phyloP scores from a whole-genome alignment of 2,888 invertebrate genomes.

The Macrosoma leucophasiata region DNA sequence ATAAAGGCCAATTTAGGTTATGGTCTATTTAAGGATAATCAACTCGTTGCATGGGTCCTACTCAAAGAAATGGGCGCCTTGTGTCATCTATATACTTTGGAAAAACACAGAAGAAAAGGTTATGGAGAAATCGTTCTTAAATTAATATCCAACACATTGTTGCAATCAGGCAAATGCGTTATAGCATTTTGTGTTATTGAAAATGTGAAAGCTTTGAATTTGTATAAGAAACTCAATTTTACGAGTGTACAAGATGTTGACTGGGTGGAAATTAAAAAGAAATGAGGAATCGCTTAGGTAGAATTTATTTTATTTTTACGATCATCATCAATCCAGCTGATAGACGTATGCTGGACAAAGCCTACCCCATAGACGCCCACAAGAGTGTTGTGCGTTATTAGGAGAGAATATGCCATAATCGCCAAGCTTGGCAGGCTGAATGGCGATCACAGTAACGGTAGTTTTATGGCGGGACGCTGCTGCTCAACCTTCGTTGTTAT shows the following conservation, averaged over 20 bases:
- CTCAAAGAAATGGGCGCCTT: conserved; percentile 30
- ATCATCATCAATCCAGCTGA: too few species aligned
- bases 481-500: too few species aligned
- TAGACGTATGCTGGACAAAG: too few species aligned
- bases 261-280: conserved; percentile 20
- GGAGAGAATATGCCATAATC: too few species aligned
- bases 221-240: conserved; percentile 20
- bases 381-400: too few species aligned
- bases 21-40: conserved; percentile 25
- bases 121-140: conserved; percentile 21
- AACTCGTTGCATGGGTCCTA: conserved; percentile 29
- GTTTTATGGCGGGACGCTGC: too few species aligned
- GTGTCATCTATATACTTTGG: conserved; percentile 26
- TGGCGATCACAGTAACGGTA: too few species aligned
- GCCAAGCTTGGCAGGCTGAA: too few species aligned
- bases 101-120: conserved; percentile 26
- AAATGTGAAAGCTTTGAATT: conserved; percentile 14
- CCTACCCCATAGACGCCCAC: too few species aligned
- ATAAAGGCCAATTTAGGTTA: conserved; percentile 25
- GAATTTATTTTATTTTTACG: too few species aligned
- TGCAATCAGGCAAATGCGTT: conserved; percentile 11
- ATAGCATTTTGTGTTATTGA: conserved; percentile 18
- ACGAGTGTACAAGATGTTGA: background rate
- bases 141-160: conserved; percentile 15
- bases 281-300: conserved; percentile 17